Base-by-base conservation (phyloP, 2,888 invertebrate genomes). In the Xestia sexstrigata region DNA sequence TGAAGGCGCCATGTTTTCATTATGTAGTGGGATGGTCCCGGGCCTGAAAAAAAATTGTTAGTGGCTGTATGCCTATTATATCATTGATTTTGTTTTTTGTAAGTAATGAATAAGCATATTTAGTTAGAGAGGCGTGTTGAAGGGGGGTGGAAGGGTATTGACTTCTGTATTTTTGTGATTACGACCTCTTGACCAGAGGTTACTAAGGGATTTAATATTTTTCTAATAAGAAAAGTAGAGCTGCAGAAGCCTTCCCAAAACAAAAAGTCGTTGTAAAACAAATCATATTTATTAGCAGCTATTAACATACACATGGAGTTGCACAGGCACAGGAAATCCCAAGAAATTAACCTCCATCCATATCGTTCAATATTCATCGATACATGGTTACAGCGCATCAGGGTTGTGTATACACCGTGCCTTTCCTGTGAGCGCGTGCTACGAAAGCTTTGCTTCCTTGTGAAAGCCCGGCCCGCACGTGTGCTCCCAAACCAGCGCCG, bases 381-480 rank as follows among this genome's bases (percentile, higher is more conserved):
- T 84, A 85, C 83, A 83, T 88, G 90, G 90, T 87, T 91, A 91
- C 90, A 87, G 85, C 82, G 82, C 87, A 87, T 87, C 81, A 86
- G 88, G 85, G 88, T 77, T 85, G 85, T 89, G 89, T 91, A 89
- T 88, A 90, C 89, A 89, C 86, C 79, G 85, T 86, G 78, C 86
- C 85, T 88, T 92, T 93, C 92, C 91, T 92, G 91, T 89, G 88
- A 78, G 88, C 88, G 89, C 89, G 89, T 89, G 89, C 88, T 89
- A 84, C 80, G 89, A 89, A 89, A 92, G 91, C 89, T 88, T 81
- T 84, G 93, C 91, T 95, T 95, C 95, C 95, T 94, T 90, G 91
- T 93, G 94, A 94, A 94, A 95, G 94, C 90, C 87, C 93, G 94
- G 94, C 90, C 87, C 93, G 94, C 96, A 96, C 95, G 96, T 96